These are phyloP conservation scores for Caenorhabditis plicata DNA, from an alignment of 2,888 invertebrate species.

Conservation along the genomic window DNA sequence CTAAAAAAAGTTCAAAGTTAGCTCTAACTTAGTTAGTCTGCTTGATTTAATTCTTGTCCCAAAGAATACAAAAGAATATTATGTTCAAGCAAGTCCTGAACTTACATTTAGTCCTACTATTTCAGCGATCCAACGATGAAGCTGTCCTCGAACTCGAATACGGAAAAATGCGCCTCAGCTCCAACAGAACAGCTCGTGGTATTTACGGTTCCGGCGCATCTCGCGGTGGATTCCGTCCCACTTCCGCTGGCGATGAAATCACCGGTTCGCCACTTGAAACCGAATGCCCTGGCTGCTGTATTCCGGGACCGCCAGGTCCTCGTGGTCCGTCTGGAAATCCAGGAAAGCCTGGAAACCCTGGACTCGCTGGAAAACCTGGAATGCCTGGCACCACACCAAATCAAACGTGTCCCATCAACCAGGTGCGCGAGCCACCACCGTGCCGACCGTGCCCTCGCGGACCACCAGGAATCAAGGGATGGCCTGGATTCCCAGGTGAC, in stretches of 20 bases:
- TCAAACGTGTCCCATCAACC: slow-evolving; percentile 63
- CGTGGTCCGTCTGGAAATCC: slow-evolving; percentile 61
- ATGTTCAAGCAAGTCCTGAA: no score
- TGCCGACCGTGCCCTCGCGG: slow-evolving; percentile 63
- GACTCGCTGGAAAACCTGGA: slow-evolving; percentile 58
- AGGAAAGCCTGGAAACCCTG: slow-evolving; percentile 61
- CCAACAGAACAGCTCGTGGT: slow-evolving; percentile 44
- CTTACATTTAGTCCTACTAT: neutral
- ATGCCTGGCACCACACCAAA: slow-evolving; percentile 64
- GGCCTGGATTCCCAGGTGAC: slow-evolving; percentile 66
- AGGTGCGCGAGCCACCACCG: slow-evolving; percentile 63
- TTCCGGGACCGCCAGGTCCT: slow-evolving; percentile 63
- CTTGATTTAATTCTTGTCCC: no score
- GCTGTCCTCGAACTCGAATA: slow-evolving; percentile 49
- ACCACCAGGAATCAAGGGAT: slow-evolving; percentile 64
- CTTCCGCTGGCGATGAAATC: slow-evolving; percentile 46
- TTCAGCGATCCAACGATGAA: slow-evolving; percentile 54
- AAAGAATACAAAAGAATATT: no score
- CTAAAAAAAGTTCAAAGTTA: no score
- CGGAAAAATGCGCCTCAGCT: slow-evolving; percentile 33
- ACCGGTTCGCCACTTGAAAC: slow-evolving; percentile 63
- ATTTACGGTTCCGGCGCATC: slow-evolving; percentile 29
- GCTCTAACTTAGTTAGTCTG: no score
- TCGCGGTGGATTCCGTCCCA: slow-evolving; percentile 31
- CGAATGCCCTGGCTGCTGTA: slow-evolving; percentile 62